Evolutionary conservation across 2,113 vertebrate species (phyloP).

Genomic region (Meriones unguiculatus): DNA sequence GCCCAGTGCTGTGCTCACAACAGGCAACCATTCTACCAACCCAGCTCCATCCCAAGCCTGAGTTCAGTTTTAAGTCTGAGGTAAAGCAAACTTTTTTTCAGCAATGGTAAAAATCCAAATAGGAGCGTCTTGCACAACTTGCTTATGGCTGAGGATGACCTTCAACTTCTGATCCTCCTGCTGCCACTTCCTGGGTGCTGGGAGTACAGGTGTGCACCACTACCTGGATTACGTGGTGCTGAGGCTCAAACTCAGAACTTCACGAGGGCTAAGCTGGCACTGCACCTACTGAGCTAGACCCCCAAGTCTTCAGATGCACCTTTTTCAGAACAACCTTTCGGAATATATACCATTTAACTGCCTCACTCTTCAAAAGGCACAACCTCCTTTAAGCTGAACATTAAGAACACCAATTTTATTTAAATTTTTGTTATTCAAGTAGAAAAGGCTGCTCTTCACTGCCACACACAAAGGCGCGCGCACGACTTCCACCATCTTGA

Average conservation of each 20-base stretch:
- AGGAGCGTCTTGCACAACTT: background rate
- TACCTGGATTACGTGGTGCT: background rate
- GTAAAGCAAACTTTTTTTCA: background rate
- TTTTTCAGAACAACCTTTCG: background rate
- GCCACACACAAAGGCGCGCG: conserved; percentile 5
- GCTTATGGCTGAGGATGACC: background rate
- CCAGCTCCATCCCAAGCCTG: background rate
- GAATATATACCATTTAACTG: background rate
- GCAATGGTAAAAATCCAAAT: conserved; percentile 37
- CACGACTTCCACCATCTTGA: conserved; percentile 24
- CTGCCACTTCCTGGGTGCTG: background rate
- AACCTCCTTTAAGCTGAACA: conserved; percentile 55
- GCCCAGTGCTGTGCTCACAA: background rate
- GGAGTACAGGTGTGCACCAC: background rate
- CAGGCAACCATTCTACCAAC: background rate
- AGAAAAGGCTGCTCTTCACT: conserved; percentile 59
- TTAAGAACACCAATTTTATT: conserved; percentile 71
- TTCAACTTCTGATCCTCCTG: background rate
- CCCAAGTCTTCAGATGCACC: background rate
- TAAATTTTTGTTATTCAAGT: conserved; percentile 55
- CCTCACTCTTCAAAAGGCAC: background rate
- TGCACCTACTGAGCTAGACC: background rate
- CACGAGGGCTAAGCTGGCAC: background rate
- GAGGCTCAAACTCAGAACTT: background rate
- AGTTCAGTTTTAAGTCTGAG: background rate